Percentiles rank a stretch among this genome's conserved stretches.
Conservation (phyloP, 1,140 invertebrate species). For the Aphidius ervi region DNA sequence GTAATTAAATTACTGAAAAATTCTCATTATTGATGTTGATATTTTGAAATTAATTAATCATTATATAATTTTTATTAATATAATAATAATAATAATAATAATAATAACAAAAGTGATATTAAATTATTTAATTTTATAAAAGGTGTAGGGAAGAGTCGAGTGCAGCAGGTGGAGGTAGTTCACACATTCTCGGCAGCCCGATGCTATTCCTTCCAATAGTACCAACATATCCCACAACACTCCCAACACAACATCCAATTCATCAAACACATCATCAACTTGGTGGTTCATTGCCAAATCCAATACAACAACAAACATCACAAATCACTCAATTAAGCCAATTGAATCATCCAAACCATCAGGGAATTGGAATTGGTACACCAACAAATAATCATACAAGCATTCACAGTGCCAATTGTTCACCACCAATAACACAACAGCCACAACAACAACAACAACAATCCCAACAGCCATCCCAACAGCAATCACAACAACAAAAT, state of each 20-base stretch:
- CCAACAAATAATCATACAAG: conserved; percentile 39
- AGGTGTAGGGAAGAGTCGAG: conserved; percentile 55
- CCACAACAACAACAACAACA: conserved; percentile 44
- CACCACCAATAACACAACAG: conserved; percentile 47
- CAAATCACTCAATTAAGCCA: conserved; percentile 45
- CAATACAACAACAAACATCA: conserved; percentile 33
- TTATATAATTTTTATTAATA: conserved; percentile 28
- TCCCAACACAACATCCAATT: conserved; percentile 47
- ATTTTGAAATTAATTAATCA: too few relatives aligned
- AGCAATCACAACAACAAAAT: conserved; percentile 43
- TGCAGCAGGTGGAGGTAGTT: conserved; percentile 54
- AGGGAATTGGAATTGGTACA: conserved; percentile 43
- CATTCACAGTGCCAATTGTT: conserved; percentile 48
- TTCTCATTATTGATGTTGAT: too few relatives aligned
- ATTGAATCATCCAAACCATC: conserved; percentile 49
- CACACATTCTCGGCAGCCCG: conserved; percentile 53
- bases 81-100: conserved; percentile 35
- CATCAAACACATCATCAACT: conserved; percentile 51
- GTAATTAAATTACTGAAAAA: conserved; percentile 31
- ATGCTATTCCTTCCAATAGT: conserved; percentile 57
- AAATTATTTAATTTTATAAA: conserved; percentile 9
- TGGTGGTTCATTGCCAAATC: conserved; percentile 33
- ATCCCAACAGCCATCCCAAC: conserved; percentile 24
- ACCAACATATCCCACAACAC: conserved; percentile 49
- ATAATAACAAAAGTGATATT: conserved; percentile 25